Evolutionary conservation across 2,888 invertebrate species (phyloP).

Genomic region (Liodrosophila aerea): DNA sequence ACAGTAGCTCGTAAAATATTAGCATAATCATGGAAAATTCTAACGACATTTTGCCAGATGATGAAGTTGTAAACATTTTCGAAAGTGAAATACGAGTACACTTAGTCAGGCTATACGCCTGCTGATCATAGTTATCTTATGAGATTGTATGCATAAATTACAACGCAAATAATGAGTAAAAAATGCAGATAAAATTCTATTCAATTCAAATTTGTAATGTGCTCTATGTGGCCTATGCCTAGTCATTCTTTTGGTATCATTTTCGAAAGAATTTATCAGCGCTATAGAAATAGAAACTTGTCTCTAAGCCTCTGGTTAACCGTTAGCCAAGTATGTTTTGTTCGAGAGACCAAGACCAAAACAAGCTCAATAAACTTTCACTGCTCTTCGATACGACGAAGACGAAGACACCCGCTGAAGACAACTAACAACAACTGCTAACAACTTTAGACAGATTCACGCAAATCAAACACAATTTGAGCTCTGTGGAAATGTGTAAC

Average conservation of each 20-base stretch:
- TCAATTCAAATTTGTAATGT: slow-evolving; percentile 18
- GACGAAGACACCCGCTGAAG: slow-evolving; percentile 37
- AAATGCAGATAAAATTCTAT: neutral
- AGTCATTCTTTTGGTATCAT: neutral
- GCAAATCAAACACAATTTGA: slow-evolving; percentile 35
- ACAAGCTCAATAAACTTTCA: slow-evolving; percentile 70
- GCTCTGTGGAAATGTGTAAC: slow-evolving; percentile 19
- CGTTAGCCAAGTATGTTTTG: slow-evolving; percentile 35
- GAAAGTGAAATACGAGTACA: slow-evolving; percentile 34
- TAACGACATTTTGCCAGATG: slow-evolving; percentile 16
- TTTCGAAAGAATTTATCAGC: slow-evolving; percentile 32
- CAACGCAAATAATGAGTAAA: neutral
- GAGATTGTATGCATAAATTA: slow-evolving; percentile 5
- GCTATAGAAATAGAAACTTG: slow-evolving; percentile 40
- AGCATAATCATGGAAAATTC: slow-evolving; percentile 58
- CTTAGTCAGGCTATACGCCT: slow-evolving; percentile 4
- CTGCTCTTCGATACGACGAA: slow-evolving; percentile 65
- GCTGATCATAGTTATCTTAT: neutral
- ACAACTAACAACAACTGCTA: slow-evolving; percentile 21
- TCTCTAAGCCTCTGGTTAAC: slow-evolving; percentile 23
- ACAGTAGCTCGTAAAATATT: slow-evolving; percentile 70
- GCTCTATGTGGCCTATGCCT: neutral
- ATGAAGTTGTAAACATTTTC: slow-evolving; percentile 45
- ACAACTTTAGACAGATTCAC: slow-evolving; percentile 19
- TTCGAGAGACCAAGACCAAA: slow-evolving; percentile 11